These are phyloP conservation scores for Pungitius pungitius DNA, from an alignment of 2,113 vertebrate genomes.

Conservation along the genomic window DNA sequence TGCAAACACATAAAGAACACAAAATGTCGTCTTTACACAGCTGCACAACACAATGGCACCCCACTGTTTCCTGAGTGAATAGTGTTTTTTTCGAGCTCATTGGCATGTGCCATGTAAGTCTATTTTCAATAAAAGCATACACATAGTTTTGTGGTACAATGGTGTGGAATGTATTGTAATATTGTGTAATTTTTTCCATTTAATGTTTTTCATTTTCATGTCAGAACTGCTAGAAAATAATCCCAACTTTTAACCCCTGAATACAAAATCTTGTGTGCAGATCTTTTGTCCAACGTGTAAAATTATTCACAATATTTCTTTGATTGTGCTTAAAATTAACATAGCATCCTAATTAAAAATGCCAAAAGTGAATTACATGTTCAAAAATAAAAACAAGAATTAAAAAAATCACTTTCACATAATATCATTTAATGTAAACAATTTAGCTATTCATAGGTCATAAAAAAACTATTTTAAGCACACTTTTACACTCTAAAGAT, in stretches of 20 bases:
- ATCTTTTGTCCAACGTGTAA: not conserved
- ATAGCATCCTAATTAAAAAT: not conserved
- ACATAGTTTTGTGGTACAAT: slow-evolving; percentile 10
- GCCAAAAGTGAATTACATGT: not conserved
- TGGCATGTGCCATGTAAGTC: not conserved
- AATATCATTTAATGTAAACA: not conserved
- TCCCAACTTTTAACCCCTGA: not conserved
- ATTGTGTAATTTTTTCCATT: slow-evolving; percentile 7
- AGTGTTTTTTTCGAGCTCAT: slow-evolving; percentile 27
- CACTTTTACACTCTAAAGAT: not conserved
- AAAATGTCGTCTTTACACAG: slow-evolving; percentile 59
- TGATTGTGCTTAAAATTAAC: too few species aligned
- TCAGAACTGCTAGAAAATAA: slow-evolving; percentile 13
- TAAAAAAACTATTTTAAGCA: not conserved
- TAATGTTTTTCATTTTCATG: not conserved
- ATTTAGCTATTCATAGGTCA: not conserved
- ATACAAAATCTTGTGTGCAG: not conserved
- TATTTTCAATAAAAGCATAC: slow-evolving; percentile 3
- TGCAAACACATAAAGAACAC: slow-evolving; percentile 42
- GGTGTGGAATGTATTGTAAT: slow-evolving; percentile 13
- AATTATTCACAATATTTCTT: not conserved
- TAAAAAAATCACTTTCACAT: not conserved
- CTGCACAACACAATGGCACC: slow-evolving; percentile 12
- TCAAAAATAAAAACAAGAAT: not conserved
- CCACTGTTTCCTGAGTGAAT: slow-evolving; percentile 4